Evolutionary conservation across 2,113 vertebrate species (phyloP).

Genomic region (Dinomys branickii): DNA sequence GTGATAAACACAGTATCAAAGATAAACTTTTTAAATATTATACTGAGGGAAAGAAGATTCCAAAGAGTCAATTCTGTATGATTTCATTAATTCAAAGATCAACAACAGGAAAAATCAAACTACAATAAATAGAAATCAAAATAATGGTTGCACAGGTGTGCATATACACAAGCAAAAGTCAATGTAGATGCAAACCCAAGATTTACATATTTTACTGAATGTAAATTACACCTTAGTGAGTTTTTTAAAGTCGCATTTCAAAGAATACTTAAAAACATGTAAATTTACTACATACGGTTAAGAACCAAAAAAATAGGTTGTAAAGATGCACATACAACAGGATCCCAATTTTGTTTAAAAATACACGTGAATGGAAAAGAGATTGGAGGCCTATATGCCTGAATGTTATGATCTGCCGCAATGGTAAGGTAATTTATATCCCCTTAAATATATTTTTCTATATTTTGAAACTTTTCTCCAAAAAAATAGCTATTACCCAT

Average conservation of each 20-base stretch:
- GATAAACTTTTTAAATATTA: neutral
- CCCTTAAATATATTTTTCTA: neutral
- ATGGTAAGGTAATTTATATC: neutral
- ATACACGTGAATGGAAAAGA: neutral
- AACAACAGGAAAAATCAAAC: neutral
- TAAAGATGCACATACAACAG: neutral
- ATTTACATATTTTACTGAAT: neutral
- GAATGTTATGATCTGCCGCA: neutral
- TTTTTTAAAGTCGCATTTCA: neutral
- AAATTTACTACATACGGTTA: neutral
- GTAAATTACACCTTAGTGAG: neutral
- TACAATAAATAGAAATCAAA: neutral
- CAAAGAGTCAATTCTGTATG: neutral
- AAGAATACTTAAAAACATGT: neutral
- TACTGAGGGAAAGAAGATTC: conserved; percentile 18
- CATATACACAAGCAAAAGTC: neutral
- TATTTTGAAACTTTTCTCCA: neutral
- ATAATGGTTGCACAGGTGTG: neutral
- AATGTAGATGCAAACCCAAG: neutral
- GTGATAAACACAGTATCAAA: neutral
- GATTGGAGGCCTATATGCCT: neutral
- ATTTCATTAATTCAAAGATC: neutral
- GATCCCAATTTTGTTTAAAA: conserved; percentile 35
- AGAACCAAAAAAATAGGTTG: neutral
- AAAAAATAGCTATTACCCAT: neutral